Percentiles rank a stretch among this genome's conserved stretches.
Conservation (phyloP, 2,113 vertebrate genomes). For the Phalacrocorax aristotelis region DNA sequence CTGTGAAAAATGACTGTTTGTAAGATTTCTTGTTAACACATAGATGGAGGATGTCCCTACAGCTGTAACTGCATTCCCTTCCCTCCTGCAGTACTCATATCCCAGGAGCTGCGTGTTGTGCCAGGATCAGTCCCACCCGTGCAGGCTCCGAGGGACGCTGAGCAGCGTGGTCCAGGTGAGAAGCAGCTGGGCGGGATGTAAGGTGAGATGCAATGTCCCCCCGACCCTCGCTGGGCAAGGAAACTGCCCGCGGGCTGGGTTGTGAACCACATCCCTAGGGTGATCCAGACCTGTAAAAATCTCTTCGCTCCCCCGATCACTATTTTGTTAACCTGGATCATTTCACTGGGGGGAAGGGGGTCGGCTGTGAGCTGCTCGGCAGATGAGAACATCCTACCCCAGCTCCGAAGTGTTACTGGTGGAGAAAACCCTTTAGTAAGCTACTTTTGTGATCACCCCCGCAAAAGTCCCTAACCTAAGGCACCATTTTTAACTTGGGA, state of each 20-base stretch:
- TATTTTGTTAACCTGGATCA: background rate
- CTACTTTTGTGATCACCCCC: background rate
- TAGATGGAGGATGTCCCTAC: background rate
- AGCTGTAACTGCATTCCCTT: background rate
- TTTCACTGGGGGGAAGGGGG: background rate
- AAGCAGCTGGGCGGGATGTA: background rate
- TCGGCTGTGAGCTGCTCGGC: accelerated
- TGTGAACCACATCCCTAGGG: background rate
- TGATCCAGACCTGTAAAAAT: background rate
- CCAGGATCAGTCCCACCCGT: background rate
- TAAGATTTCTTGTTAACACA: background rate
- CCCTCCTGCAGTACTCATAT: accelerated
- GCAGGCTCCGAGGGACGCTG: accelerated
- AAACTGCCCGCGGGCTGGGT: background rate
- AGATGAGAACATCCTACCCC: accelerated
- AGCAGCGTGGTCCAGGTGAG: background rate
- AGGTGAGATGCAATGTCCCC: background rate
- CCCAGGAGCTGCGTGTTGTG: background rate
- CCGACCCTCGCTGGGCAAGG: accelerated
- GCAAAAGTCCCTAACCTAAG: background rate
- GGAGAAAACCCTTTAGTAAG: background rate
- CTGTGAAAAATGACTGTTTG: background rate
- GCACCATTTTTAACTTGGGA: background rate
- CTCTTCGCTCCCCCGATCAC: accelerated
- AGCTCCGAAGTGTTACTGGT: background rate